Evolutionary conservation across 1,140 invertebrate genomes (phyloP).

Genomic region (Nasonia vitripennis): DNA sequence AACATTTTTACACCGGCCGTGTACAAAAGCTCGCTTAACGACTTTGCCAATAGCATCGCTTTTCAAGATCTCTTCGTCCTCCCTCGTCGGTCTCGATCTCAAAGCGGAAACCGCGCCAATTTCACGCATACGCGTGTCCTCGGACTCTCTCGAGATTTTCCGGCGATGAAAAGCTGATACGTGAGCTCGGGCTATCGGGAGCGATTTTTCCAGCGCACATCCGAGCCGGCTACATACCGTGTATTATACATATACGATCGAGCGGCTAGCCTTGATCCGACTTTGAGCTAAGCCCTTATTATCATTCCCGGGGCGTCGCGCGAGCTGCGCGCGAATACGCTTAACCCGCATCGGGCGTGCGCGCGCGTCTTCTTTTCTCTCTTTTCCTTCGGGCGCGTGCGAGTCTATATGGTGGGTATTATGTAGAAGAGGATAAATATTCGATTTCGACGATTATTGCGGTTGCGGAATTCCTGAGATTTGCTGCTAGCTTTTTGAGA

Average conservation of each 20-base stretch:
- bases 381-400: no score
- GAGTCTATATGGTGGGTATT: no score
- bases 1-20: neutral
- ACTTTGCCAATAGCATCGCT: no score
- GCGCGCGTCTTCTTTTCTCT: neutral
- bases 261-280: constrained; percentile 54
- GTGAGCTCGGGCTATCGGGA: neutral
- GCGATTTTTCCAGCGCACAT: constrained; percentile 30
- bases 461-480: no score
- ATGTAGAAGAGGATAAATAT: no score
- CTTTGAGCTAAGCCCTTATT: constrained; percentile 51
- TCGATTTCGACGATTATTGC: no score
- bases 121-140: no score
- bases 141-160: neutral
- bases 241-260: neutral
- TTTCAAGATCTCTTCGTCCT: no score
- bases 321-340: constrained; percentile 54
- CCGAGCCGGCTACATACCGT: constrained; percentile 29
- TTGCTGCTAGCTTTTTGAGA: no score
- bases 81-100: neutral
- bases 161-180: neutral
- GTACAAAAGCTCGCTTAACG: neutral
- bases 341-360: constrained; percentile 57
- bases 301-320: constrained; percentile 55
- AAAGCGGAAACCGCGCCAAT: neutral